phyloP scores from a whole-genome alignment of 2,797 vertebrate species.

The Cyclopterus lumpus region DNA sequence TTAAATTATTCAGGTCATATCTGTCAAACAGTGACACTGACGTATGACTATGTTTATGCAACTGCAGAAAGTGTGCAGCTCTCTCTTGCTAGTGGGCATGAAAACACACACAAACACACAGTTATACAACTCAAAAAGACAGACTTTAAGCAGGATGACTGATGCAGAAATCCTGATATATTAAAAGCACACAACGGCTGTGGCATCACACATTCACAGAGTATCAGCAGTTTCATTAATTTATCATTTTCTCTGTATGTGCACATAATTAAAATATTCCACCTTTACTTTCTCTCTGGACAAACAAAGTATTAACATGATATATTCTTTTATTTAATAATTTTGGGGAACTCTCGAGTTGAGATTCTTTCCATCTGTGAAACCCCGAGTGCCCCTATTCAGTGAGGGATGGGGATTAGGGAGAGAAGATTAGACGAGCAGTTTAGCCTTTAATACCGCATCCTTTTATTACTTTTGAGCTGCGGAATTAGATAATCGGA shows the following conservation, averaged over 20 bases:
- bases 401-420: constrained; percentile 69
- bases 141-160: constrained; percentile 34
- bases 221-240: background rate
- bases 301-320: background rate
- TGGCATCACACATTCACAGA: background rate
- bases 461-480: constrained; percentile 76
- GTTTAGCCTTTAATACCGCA: constrained; percentile 68
- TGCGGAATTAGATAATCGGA: constrained; percentile 63
- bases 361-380: constrained; percentile 45
- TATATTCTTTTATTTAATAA: background rate
- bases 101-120: constrained; percentile 18
- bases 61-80: background rate
- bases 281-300: background rate
- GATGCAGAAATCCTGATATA: constrained; percentile 40
- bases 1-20: background rate
- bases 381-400: constrained; percentile 40
- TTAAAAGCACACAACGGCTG: constrained; percentile 27
- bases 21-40: background rate
- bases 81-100: constrained; percentile 3
- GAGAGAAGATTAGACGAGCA: constrained; percentile 72
- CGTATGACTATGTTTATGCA: background rate
- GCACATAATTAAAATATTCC: background rate
- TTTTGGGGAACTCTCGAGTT: constrained; percentile 18
- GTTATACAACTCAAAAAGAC: too few species aligned
- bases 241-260: background rate